Evolutionary conservation across 2,888 invertebrate genomes (phyloP).

Genomic region (Zygothrica quintamaculata): DNA sequence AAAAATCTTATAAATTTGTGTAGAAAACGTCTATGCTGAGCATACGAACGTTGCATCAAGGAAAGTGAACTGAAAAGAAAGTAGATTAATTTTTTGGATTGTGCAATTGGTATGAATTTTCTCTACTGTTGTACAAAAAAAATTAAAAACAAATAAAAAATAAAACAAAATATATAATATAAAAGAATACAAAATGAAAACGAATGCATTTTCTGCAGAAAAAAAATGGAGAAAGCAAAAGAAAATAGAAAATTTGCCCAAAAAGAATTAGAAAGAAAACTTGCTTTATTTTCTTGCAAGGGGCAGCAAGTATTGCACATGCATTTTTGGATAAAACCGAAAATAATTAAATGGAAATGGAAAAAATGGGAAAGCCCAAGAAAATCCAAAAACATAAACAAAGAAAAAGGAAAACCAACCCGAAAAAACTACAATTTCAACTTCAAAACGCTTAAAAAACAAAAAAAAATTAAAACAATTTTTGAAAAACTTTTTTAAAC

Average conservation of each 20-base stretch:
- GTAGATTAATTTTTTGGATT: constrained; percentile 54
- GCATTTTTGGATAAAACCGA: constrained; percentile 70
- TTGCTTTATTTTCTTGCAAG: background rate
- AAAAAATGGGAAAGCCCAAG: constrained; percentile 13
- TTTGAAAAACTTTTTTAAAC: constrained; percentile 70
- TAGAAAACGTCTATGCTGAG: constrained; percentile 42
- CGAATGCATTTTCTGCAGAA: constrained; percentile 70
- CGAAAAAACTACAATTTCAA: constrained; percentile 78
- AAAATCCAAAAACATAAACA: constrained; percentile 9
- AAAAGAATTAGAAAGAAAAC: too few relatives aligned
- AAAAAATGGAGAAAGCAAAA: background rate
- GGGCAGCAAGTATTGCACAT: constrained; percentile 68
- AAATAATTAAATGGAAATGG: too few relatives aligned
- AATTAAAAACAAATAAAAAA: constrained; percentile 32
- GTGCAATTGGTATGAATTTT: constrained; percentile 81
- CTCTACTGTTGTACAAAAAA: constrained; percentile 74
- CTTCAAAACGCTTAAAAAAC: constrained; percentile 78
- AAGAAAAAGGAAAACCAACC: constrained; percentile 32
- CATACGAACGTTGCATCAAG: constrained; percentile 16
- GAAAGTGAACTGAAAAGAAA: constrained; percentile 26
- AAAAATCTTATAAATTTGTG: constrained; percentile 26
- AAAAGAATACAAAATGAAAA: constrained; percentile 43
- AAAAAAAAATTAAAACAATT: constrained; percentile 75
- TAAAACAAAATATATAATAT: too few relatives aligned
- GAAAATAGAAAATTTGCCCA: too few relatives aligned